phyloP scores from a whole-genome alignment of 2,888 invertebrate genomes.

The Noctua fimbriata region DNA sequence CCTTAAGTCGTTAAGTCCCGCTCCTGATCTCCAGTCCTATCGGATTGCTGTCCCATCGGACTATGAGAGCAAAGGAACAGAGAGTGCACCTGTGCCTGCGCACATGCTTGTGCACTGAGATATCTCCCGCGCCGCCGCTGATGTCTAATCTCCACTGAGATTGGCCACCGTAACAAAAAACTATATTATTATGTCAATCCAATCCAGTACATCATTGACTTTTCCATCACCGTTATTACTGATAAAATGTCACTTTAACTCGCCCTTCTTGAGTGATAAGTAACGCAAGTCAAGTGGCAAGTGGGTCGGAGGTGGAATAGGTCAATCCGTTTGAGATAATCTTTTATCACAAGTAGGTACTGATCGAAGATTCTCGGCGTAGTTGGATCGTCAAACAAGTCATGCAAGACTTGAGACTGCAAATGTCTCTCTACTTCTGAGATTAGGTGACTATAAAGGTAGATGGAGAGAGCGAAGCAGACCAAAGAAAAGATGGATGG shows the following conservation, averaged over 20 bases:
- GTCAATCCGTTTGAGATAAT: slow-evolving; percentile 10
- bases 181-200: neutral
- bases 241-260: neutral
- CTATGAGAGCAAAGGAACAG: no score
- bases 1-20: neutral
- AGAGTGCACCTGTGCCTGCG: neutral
- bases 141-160: neutral
- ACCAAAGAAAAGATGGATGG: no score
- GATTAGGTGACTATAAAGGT: neutral
- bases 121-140: neutral
- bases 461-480: neutral
- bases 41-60: neutral
- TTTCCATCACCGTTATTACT: neutral
- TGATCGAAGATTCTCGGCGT: neutral
- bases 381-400: neutral
- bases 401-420: neutral
- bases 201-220: neutral
- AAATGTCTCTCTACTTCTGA: neutral
- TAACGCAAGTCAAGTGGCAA: neutral
- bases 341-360: neutral
- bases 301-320: neutral
- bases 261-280: neutral
- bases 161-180: neutral
- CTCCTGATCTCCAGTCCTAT: neutral
- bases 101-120: neutral